Conservation (phyloP, 1,140 invertebrate species). For the Leptopilina boulardi region DNA sequence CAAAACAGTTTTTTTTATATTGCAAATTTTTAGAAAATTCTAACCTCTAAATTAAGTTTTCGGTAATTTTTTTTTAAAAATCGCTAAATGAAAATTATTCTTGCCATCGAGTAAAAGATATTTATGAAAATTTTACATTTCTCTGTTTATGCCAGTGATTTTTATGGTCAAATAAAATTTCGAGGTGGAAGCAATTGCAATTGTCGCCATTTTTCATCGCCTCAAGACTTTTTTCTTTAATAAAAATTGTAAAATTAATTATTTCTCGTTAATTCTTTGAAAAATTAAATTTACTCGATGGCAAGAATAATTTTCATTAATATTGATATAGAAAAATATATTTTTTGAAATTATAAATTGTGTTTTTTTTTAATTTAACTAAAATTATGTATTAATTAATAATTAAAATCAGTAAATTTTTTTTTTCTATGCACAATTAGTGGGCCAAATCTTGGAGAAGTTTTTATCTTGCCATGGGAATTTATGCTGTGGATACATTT, state of each 20-base stretch:
- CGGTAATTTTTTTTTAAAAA: too few relatives aligned
- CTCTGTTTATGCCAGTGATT: too few relatives aligned
- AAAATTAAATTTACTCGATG: neutral
- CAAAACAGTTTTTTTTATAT: too few relatives aligned
- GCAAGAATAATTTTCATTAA: neutral
- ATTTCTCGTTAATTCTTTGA: neutral
- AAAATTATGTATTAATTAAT: too few relatives aligned
- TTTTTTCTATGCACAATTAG: neutral
- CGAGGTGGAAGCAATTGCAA: neutral
- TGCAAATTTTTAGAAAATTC: too few relatives aligned
- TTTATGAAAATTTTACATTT: too few relatives aligned
- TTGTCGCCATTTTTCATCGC: neutral
- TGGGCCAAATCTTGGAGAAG: neutral
- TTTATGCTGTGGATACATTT: conserved; percentile 6
- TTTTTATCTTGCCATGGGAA: neutral
- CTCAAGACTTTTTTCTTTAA: neutral
- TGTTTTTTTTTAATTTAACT: too few relatives aligned
- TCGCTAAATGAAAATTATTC: too few relatives aligned
- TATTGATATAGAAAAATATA: neutral
- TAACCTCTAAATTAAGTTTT: too few relatives aligned
- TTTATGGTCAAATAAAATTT: too few relatives aligned
- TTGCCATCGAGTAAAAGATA: too few relatives aligned
- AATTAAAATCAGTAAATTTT: too few relatives aligned
- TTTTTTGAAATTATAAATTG: neutral
- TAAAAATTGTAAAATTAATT: neutral